phyloP scores from a whole-genome alignment of 2,888 invertebrate species.

The Endomychus coccineus region DNA sequence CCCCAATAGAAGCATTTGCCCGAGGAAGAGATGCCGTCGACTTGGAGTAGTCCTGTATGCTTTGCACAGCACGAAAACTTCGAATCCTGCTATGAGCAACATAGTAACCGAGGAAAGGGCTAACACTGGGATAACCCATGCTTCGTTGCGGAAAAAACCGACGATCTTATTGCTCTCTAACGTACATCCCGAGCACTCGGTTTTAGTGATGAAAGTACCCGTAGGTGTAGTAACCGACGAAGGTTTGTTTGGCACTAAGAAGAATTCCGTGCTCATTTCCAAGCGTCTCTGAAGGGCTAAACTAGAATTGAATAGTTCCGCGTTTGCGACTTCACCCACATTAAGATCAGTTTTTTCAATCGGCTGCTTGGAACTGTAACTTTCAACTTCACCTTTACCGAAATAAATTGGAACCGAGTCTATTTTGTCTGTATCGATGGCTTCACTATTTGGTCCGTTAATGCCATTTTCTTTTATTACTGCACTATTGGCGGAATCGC shows the following conservation, averaged over 20 bases:
- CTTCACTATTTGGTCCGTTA: no score
- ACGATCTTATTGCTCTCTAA: conserved; percentile 26
- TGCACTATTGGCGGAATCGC: no score
- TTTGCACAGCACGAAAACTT: conserved; percentile 81
- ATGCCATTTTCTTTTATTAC: no score
- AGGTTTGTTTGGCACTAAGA: conserved; percentile 60
- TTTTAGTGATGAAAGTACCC: conserved; percentile 33
- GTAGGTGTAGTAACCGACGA: conserved; percentile 38
- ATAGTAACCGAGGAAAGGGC: conserved; percentile 78
- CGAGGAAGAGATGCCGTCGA: conserved; percentile 77
- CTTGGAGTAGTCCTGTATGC: conserved; percentile 77
- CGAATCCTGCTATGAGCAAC: conserved; percentile 78
- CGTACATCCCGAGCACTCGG: conserved; percentile 36
- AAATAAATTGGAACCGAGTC: no score
- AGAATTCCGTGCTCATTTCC: conserved; percentile 81
- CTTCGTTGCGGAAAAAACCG: conserved; percentile 55
- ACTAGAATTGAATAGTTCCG: conserved; percentile 27
- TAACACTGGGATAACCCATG: conserved; percentile 87
- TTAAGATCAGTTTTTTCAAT: conserved; percentile 7
- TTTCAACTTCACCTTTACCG: no score
- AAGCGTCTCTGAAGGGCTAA: conserved; percentile 43
- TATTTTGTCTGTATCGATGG: no score
- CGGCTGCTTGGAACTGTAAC: conserved; percentile 9
- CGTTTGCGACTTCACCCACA: conserved; percentile 14
- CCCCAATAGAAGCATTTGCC: conserved; percentile 78